Conservation (phyloP, 92 coral and sea anemone species). For the Meandrina meandrites region DNA sequence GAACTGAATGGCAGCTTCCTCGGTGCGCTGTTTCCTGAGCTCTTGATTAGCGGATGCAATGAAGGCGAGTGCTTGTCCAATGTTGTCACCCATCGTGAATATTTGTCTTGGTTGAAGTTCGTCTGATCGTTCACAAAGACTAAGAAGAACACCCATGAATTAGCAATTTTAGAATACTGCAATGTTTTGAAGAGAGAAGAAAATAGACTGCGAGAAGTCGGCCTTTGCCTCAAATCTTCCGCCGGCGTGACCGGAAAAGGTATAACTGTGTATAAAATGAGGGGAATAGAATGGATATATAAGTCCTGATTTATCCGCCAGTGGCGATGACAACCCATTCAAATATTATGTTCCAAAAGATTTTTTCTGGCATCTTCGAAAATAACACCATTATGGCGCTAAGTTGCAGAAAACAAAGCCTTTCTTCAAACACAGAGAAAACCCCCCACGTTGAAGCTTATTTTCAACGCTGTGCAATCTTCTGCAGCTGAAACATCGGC, state of each 20-base stretch:
- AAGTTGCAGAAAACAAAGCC: not conserved
- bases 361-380: not conserved
- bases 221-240: too few relatives aligned
- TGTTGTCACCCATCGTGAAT: conserved; percentile 14
- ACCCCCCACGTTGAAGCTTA: not conserved
- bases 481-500: not conserved
- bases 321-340: not conserved
- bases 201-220: too few relatives aligned
- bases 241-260: too few relatives aligned
- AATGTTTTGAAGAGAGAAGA: too few relatives aligned
- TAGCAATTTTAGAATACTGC: not conserved
- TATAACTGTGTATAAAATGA: too few relatives aligned
- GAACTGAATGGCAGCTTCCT: conserved; percentile 76
- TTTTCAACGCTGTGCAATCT: not conserved
- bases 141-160: not conserved
- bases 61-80: conserved; percentile 39
- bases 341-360: not conserved
- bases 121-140: not conserved
- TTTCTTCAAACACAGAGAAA: not conserved
- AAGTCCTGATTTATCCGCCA: not conserved
- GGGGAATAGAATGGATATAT: not conserved
- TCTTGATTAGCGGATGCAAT: conserved; percentile 66
- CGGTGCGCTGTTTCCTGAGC: conserved; percentile 63
- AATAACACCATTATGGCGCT: not conserved
- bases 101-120: not conserved